phyloP scores from a whole-genome alignment of 2,113 vertebrate genomes.

The Pteruthius melanotis region DNA sequence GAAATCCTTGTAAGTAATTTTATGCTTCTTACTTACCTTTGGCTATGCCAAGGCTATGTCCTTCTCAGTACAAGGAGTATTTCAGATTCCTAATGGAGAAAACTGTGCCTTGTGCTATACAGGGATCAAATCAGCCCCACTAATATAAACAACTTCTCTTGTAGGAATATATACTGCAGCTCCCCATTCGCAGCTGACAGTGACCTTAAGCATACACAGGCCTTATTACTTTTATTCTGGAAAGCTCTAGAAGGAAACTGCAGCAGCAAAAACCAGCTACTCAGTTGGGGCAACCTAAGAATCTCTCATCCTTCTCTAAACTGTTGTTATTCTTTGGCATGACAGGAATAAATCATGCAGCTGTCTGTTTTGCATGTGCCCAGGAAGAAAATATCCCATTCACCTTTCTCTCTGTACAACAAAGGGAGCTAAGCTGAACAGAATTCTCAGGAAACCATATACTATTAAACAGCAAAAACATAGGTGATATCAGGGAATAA shows the following conservation, averaged over 20 bases:
- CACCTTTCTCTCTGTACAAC: not conserved
- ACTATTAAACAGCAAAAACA: not conserved
- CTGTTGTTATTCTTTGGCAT: not conserved
- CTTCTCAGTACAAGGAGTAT: not conserved
- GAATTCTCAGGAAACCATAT: not conserved
- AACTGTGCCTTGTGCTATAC: not conserved
- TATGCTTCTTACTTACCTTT: not conserved
- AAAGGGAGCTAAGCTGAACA: not conserved
- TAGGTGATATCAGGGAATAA: not conserved
- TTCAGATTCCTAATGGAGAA: not conserved
- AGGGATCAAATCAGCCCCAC: not conserved
- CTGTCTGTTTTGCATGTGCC: not conserved
- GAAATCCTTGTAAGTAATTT: not conserved
- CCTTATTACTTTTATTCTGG: not conserved
- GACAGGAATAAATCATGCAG: not conserved
- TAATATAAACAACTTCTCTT: not conserved
- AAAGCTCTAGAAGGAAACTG: not conserved
- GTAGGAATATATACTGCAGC: not conserved
- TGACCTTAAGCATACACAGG: not conserved
- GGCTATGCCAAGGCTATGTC: not conserved
- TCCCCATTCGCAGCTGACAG: not conserved
- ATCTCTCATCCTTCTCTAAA: not conserved
- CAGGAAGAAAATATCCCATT: not conserved
- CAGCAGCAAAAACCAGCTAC: rapidly evolving
- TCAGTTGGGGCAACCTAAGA: not conserved